Conservation (phyloP, 2,888 invertebrate species). For the Dendrolimus pini region DNA sequence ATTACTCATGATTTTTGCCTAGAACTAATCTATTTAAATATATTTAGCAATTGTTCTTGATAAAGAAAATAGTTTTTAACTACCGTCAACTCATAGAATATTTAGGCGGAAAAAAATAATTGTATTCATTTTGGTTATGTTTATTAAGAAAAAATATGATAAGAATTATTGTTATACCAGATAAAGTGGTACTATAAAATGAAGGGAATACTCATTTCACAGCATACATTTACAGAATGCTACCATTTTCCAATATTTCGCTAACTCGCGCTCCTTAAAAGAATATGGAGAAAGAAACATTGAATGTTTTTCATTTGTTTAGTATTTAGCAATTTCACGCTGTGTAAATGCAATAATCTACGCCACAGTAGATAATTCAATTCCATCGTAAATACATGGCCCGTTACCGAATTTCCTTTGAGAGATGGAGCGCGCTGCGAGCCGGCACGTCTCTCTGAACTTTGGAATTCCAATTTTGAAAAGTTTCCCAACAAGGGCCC, state of each 20-base stretch:
- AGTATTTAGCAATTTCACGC: conserved; percentile 61
- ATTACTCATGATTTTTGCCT: too few species aligned
- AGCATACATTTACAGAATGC: not conserved
- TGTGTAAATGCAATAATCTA: conserved; percentile 64
- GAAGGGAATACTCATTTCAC: not conserved
- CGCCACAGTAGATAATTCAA: conserved; percentile 65
- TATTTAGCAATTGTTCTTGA: not conserved
- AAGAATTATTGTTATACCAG: not conserved
- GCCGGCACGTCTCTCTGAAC: conserved; percentile 67
- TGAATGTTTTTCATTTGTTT: conserved; percentile 34
- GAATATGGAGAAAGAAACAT: conserved; percentile 16
- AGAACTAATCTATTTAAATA: not conserved
- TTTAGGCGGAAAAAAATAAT: too few species aligned
- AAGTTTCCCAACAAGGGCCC: conserved; percentile 69
- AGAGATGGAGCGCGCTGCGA: conserved; percentile 65
- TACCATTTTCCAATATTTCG: not conserved
- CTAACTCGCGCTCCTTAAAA: not conserved
- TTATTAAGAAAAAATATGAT: not conserved
- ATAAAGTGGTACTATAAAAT: not conserved
- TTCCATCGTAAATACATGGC: conserved; percentile 64
- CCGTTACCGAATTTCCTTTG: conserved; percentile 72
- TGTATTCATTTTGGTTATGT: not conserved
- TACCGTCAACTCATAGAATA: too few species aligned
- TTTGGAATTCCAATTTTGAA: conserved; percentile 76
- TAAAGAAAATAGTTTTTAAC: not conserved